Evolutionary conservation across 1,140 invertebrate species (phyloP).

Genomic region (Heliconius melpomene): DNA sequence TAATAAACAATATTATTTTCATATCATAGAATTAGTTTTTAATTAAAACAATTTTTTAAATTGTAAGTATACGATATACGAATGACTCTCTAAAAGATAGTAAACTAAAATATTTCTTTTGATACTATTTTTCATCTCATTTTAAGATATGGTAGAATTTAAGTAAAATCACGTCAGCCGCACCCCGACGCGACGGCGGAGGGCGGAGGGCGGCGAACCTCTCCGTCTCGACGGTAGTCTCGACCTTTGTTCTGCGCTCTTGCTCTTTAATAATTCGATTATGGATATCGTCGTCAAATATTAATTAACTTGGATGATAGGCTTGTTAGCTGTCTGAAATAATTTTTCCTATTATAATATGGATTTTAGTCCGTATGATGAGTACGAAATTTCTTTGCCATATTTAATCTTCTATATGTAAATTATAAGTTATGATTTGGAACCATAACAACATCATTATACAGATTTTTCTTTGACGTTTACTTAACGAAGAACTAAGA

Average conservation of each 20-base stretch:
- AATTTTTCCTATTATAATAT: not conserved
- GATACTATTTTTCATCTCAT: not conserved
- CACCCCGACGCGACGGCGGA: slow-evolving; percentile 27
- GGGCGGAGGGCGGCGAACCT: slow-evolving; percentile 49
- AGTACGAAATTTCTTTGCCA: too few relatives aligned
- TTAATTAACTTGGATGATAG: not conserved
- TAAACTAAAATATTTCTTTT: not conserved
- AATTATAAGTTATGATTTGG: too few relatives aligned
- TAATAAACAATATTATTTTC: too few relatives aligned
- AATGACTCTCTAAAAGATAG: not conserved
- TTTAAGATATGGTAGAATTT: too few relatives aligned
- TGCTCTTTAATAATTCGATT: slow-evolving; percentile 12
- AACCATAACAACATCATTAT: too few relatives aligned
- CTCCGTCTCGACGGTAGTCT: slow-evolving; percentile 35
- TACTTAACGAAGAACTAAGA: too few relatives aligned
- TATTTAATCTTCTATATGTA: too few relatives aligned
- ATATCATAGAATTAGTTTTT: too few relatives aligned
- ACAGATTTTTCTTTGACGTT: too few relatives aligned
- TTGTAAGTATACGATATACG: too few relatives aligned
- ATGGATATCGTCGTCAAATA: not conserved
- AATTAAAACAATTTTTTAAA: too few relatives aligned
- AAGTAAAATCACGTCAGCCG: not conserved
- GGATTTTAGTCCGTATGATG: not conserved
- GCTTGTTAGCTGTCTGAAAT: not conserved
- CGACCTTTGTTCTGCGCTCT: slow-evolving; percentile 26